Evolutionary conservation across 2,888 invertebrate species (phyloP).

Genomic region (Leucophenga maculata): DNA sequence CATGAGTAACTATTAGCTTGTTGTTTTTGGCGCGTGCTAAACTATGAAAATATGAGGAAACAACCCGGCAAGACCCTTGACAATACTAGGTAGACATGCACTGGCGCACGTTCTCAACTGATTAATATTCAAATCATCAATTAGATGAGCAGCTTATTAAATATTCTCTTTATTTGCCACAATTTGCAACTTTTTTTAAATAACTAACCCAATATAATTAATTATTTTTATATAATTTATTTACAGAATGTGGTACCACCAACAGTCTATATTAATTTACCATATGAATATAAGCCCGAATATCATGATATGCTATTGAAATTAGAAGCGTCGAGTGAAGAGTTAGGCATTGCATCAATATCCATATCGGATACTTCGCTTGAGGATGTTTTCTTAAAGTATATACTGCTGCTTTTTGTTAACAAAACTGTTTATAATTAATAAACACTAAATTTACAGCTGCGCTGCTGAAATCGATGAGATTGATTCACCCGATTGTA

Average conservation of each 20-base stretch:
- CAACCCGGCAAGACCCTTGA: too few relatives aligned
- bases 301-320: slow-evolving; percentile 78
- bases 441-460: slow-evolving; percentile 43
- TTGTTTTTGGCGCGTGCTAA: too few relatives aligned
- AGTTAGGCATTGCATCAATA: slow-evolving; percentile 82
- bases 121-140: too few relatives aligned
- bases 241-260: slow-evolving; percentile 66
- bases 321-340: slow-evolving; percentile 76
- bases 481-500: slow-evolving; percentile 57
- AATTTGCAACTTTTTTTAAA: too few relatives aligned
- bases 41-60: too few relatives aligned
- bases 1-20: too few relatives aligned
- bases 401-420: background rate
- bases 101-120: too few relatives aligned
- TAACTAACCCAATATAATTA: background rate
- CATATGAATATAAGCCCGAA: slow-evolving; percentile 74
- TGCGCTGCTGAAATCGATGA: slow-evolving; percentile 61
- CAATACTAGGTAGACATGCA: too few relatives aligned
- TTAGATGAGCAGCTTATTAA: too few relatives aligned
- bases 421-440: background rate
- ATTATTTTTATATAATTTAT: slow-evolving; percentile 18
- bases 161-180: too few relatives aligned
- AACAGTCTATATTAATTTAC: slow-evolving; percentile 72
- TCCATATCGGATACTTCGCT: slow-evolving; percentile 90
- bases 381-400: slow-evolving; percentile 94